Conservation (phyloP, 2,888 invertebrate genomes). For the Volucella zonaria region DNA sequence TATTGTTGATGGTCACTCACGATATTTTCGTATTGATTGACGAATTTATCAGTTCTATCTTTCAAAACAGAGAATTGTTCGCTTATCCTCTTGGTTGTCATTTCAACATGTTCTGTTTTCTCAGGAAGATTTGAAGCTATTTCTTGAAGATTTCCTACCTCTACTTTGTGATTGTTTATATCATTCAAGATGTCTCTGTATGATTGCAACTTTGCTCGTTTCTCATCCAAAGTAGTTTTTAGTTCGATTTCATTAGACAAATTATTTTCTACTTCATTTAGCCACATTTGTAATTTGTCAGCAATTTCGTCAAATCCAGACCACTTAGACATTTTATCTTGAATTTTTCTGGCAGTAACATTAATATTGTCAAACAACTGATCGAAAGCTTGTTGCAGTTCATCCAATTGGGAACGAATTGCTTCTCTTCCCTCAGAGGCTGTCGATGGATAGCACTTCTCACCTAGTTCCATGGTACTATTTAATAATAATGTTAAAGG, state of each 20-base stretch:
- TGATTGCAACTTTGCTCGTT: constrained; percentile 92
- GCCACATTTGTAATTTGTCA: constrained; percentile 90
- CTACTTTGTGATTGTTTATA: constrained; percentile 92
- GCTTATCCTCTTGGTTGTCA: constrained; percentile 87
- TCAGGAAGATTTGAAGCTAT: constrained; percentile 92
- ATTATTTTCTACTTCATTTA: constrained; percentile 89
- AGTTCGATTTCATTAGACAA: constrained; percentile 91
- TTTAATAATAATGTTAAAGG: constrained; percentile 90
- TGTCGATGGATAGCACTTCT: constrained; percentile 93
- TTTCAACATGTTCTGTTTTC: constrained; percentile 88
- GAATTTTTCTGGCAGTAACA: constrained; percentile 90
- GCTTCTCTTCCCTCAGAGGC: constrained; percentile 93
- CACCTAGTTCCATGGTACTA: constrained; percentile 92
- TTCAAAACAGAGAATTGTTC: constrained; percentile 89
- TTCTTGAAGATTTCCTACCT: constrained; percentile 90
- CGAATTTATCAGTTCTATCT: constrained; percentile 88
- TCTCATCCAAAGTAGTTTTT: constrained; percentile 94
- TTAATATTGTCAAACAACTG: constrained; percentile 90
- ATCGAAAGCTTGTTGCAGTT: constrained; percentile 92
- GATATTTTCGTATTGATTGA: constrained; percentile 93
- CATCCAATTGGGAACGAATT: constrained; percentile 91
- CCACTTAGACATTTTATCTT: constrained; percentile 93
- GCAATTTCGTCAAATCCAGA: constrained; percentile 94
- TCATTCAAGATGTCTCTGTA: constrained; percentile 93
- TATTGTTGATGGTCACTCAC: constrained; percentile 95